Percentiles rank a stretch among this genome's conserved stretches.
phyloP scores from a whole-genome alignment of 2,888 invertebrate species.

The Rhamnusium bicolor region DNA sequence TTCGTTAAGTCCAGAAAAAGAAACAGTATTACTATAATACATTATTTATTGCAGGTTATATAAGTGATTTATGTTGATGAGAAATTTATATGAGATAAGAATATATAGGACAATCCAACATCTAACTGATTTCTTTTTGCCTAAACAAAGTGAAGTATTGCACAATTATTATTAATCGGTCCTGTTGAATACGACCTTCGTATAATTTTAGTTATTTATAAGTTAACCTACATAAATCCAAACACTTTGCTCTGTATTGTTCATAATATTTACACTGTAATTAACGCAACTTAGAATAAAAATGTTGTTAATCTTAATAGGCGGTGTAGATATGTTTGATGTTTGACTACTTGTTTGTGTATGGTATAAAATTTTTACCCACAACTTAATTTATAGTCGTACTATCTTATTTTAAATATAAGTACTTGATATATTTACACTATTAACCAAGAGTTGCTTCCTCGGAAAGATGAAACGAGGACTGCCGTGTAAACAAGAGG shows the following conservation, averaged over 20 bases:
- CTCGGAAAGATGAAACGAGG: neutral
- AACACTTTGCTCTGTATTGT: neutral
- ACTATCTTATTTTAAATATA: neutral
- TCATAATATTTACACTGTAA: slow-evolving; percentile 13
- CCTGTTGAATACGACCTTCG: neutral
- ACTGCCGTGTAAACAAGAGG: neutral
- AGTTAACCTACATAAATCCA: slow-evolving; percentile 2
- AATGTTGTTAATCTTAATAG: neutral
- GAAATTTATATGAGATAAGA: neutral
- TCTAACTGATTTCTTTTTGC: neutral
- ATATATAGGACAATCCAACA: neutral
- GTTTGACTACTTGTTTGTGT: slow-evolving; percentile 6
- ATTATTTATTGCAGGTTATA: neutral
- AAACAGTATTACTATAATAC: neutral
- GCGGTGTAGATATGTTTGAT: neutral
- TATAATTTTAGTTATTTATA: slow-evolving; percentile 12
- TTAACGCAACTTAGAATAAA: slow-evolving; percentile 3
- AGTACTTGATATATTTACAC: neutral
- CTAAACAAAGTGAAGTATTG: neutral
- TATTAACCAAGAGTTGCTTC: neutral
- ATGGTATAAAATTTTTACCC: neutral
- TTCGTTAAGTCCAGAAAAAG: neutral
- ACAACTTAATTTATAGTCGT: neutral
- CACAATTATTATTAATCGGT: neutral
- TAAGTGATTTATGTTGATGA: neutral